Evolutionary conservation across 2,888 invertebrate genomes (phyloP).

Genomic region (Ganaspis brasiliensis): DNA sequence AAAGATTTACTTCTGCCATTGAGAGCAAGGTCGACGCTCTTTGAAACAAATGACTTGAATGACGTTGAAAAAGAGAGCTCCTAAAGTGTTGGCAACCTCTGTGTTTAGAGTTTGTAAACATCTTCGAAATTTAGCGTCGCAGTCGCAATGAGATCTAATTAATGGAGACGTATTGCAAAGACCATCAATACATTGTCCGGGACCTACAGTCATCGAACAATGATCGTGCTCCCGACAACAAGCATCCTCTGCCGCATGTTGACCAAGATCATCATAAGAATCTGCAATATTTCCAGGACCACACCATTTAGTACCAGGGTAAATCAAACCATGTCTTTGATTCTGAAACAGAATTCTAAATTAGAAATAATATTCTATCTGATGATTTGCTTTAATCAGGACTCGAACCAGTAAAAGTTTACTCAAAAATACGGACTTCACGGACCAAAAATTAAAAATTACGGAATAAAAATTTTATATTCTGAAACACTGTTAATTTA

Average conservation of each 20-base stretch:
- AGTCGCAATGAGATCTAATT: conserved; percentile 88
- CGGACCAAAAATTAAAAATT: too few species aligned
- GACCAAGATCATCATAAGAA: conserved; percentile 85
- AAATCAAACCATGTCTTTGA: conserved; percentile 74
- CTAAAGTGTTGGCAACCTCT: conserved; percentile 87
- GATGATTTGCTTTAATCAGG: too few species aligned
- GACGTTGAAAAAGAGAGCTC: conserved; percentile 89
- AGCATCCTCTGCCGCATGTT: conserved; percentile 84
- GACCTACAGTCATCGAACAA: conserved; percentile 84
- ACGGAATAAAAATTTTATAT: too few species aligned
- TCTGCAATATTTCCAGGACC: conserved; percentile 86
- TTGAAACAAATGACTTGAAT: conserved; percentile 88
- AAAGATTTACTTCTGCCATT: conserved; percentile 84
- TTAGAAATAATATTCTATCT: conserved; percentile 63
- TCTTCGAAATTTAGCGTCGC: conserved; percentile 86
- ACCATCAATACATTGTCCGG: conserved; percentile 84
- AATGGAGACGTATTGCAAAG: conserved; percentile 87
- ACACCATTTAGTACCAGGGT: conserved; percentile 90
- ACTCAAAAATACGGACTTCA: too few species aligned
- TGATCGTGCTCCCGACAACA: conserved; percentile 89
- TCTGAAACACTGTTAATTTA: too few species aligned
- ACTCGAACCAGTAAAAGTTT: too few species aligned
- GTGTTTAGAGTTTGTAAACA: conserved; percentile 86
- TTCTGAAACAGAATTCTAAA: conserved; percentile 50
- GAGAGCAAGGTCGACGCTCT: conserved; percentile 84